These are phyloP conservation scores for Hypsopygia costalis DNA, from an alignment of 2,888 invertebrate species.

Conservation along the genomic window DNA sequence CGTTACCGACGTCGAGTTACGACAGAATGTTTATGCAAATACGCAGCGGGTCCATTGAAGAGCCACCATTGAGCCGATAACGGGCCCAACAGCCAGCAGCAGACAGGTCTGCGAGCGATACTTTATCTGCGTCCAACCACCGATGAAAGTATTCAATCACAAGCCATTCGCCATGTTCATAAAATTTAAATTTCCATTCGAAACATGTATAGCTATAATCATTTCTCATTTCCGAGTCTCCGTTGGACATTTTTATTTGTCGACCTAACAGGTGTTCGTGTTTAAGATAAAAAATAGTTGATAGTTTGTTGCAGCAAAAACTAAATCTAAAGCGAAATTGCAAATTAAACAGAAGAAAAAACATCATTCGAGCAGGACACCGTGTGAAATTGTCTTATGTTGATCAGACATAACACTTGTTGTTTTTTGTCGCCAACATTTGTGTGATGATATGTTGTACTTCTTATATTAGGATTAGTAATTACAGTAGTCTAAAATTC, in stretches of 20 bases:
- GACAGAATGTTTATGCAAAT: constrained; percentile 53
- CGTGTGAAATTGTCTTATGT: not conserved
- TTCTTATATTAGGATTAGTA: too few relatives aligned
- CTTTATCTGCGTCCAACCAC: constrained; percentile 14
- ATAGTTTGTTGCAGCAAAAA: not conserved
- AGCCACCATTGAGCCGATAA: constrained; percentile 45
- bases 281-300: constrained; percentile 8
- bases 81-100: constrained; percentile 21
- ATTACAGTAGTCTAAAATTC: too few relatives aligned
- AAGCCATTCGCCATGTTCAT: constrained; percentile 14
- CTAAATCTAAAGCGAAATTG: not conserved
- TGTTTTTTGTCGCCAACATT: too few relatives aligned
- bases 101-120: constrained; percentile 32
- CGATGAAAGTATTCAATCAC: constrained; percentile 26
- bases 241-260: constrained; percentile 14
- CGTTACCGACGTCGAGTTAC: constrained; percentile 29
- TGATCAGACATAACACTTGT: too few relatives aligned
- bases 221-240: constrained; percentile 19
- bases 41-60: constrained; percentile 43
- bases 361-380: not conserved
- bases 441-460: too few relatives aligned
- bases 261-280: constrained; percentile 18
- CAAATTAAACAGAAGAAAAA: not conserved
- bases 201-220: constrained; percentile 19
- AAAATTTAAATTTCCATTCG: constrained; percentile 18